phyloP scores from a whole-genome alignment of 1,140 invertebrate species.

The Eufriesea mexicana region DNA sequence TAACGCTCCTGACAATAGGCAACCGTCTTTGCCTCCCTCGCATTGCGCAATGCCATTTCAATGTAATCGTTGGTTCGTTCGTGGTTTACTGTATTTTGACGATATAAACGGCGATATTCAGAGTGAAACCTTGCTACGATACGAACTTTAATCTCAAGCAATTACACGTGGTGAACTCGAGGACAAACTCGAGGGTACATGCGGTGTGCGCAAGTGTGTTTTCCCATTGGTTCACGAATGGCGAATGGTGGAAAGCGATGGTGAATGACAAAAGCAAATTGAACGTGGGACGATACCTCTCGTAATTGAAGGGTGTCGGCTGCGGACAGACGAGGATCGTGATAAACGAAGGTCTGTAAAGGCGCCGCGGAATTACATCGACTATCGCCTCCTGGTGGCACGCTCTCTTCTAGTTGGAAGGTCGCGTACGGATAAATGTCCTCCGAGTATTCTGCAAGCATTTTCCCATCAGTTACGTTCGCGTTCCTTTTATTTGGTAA shows the following conservation, averaged over 20 bases:
- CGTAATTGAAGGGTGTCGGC: slow-evolving; percentile 84
- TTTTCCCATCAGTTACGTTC: slow-evolving; percentile 7
- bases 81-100: background rate
- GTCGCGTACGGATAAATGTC: slow-evolving; percentile 96
- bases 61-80: background rate
- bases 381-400: slow-evolving; percentile 92
- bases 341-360: slow-evolving; percentile 94
- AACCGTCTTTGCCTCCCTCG: background rate
- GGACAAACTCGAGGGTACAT: slow-evolving; percentile 2
- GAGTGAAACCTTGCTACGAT: background rate
- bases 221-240: slow-evolving; percentile 32
- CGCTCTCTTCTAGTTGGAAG: slow-evolving; percentile 90
- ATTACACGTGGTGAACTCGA: background rate
- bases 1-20: background rate
- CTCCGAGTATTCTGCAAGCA: slow-evolving; percentile 91
- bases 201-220: slow-evolving; percentile 51
- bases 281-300: slow-evolving; percentile 79
- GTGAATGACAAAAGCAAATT: slow-evolving; percentile 62
- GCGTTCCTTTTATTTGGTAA: background rate
- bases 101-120: background rate
- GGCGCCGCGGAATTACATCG: slow-evolving; percentile 94
- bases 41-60: too few relatives aligned
- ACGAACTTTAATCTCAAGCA: slow-evolving; percentile 20
- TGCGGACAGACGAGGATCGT: slow-evolving; percentile 86
- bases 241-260: slow-evolving; percentile 44